A percentile compares a stretch with the other conserved stretches of the same genome.
Evolutionary conservation across 2,113 vertebrate species (phyloP).

Genomic region (Agelaius phoeniceus): DNA sequence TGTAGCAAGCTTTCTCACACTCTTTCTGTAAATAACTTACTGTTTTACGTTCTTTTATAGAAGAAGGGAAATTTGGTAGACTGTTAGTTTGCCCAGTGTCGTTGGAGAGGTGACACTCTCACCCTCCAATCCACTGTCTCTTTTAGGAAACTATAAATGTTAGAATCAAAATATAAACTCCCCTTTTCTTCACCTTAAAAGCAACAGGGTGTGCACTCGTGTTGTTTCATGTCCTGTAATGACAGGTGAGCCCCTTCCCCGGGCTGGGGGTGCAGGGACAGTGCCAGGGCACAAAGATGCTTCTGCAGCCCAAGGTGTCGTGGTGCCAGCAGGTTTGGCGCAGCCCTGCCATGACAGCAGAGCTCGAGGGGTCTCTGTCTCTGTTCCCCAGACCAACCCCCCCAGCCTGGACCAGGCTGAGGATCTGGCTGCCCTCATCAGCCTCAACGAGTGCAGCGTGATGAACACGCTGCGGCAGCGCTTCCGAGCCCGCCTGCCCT

Average conservation of each 20-base stretch:
- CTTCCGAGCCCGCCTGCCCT: conserved; percentile 71
- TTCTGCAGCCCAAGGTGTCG: fast-evolving
- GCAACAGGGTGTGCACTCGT: no score
- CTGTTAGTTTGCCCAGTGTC: no score
- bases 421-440: conserved; percentile 84
- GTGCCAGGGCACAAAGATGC: fast-evolving
- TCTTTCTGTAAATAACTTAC: no score
- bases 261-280: fast-evolving
- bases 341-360: fast-evolving
- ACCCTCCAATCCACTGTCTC: no score
- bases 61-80: no score
- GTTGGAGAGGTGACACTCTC: no score
- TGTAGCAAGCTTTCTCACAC: no score
- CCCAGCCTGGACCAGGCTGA: conserved; percentile 83
- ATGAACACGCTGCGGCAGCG: conserved; percentile 83
- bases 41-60: no score
- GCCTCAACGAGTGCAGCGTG: conserved; percentile 83
- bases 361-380: neutral
- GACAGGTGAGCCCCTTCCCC: neutral
- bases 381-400: conserved; percentile 82
- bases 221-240: no score
- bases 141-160: no score
- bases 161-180: no score
- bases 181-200: no score
- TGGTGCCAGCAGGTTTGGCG: neutral